Percentiles rank a stretch among this genome's conserved stretches.
Conservation (phyloP, 2,113 vertebrate genomes). For the Dromiciops gliroides region DNA sequence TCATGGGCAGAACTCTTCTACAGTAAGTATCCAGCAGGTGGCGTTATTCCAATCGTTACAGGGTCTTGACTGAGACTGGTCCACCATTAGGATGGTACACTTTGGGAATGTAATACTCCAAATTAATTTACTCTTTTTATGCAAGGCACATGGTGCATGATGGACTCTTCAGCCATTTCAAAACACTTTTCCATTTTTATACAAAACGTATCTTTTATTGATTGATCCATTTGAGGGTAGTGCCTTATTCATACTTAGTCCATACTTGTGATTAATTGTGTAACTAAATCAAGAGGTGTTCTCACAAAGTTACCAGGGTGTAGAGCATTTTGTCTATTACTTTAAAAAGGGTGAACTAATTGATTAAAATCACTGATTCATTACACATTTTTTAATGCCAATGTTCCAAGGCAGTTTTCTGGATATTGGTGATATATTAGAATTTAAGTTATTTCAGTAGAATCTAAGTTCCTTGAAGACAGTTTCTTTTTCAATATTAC, state of each 20-base stretch:
- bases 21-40: too few relatives aligned
- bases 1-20: too few relatives aligned
- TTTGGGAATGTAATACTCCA: not conserved
- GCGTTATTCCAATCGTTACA: too few relatives aligned
- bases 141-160: not conserved
- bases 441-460: too few relatives aligned
- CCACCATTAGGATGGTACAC: not conserved
- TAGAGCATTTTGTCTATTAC: not conserved
- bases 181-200: not conserved
- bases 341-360: not conserved
- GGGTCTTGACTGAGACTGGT: not conserved
- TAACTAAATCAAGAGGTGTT: not conserved
- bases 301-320: not conserved
- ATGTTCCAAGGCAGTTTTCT: too few relatives aligned
- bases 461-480: too few relatives aligned
- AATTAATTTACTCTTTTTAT: not conserved
- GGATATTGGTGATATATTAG: too few relatives aligned
- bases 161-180: not conserved
- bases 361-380: too few relatives aligned
- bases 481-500: too few relatives aligned
- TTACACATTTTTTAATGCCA: not conserved
- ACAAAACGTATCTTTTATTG: not conserved
- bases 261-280: not conserved
- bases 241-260: not conserved
- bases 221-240: not conserved